Conservation (phyloP, 2,113 vertebrate species). For the Nycticebus coucang region DNA sequence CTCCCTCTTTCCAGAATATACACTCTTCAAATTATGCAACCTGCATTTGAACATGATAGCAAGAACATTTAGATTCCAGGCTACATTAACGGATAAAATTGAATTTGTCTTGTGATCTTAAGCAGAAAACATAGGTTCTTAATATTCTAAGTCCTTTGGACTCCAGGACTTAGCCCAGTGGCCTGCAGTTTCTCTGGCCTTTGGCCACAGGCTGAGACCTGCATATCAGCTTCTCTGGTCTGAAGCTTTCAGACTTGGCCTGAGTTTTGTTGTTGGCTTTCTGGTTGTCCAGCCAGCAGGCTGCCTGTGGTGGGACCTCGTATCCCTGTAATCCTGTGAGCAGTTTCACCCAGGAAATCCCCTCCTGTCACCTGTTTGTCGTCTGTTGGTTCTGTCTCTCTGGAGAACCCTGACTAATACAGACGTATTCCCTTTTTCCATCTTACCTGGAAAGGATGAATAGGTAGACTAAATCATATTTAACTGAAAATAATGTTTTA, state of each 20-base stretch:
- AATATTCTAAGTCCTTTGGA: slow-evolving; percentile 31
- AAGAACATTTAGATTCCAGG: neutral
- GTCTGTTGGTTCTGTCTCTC: neutral
- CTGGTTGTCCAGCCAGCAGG: neutral
- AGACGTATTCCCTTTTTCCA: neutral
- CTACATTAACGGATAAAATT: slow-evolving; percentile 17
- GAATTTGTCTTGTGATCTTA: neutral
- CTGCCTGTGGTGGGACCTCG: neutral
- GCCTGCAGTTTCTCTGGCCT: neutral
- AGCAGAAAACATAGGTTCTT: neutral
- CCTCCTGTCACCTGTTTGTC: neutral
- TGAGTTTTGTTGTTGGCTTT: neutral
- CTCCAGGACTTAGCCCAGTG: neutral
- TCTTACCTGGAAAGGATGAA: neutral
- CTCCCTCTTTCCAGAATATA: neutral
- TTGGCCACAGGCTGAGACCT: neutral
- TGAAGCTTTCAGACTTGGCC: neutral
- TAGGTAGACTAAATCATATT: neutral
- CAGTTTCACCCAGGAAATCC: neutral
- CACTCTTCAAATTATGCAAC: neutral
- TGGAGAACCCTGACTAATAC: neutral
- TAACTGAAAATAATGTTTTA: neutral
- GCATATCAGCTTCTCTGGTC: neutral
- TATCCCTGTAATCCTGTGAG: neutral
- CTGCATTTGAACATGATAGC: neutral